Base-by-base conservation (phyloP, 2,113 vertebrate genomes). In the Sporophila hypoxantha region DNA sequence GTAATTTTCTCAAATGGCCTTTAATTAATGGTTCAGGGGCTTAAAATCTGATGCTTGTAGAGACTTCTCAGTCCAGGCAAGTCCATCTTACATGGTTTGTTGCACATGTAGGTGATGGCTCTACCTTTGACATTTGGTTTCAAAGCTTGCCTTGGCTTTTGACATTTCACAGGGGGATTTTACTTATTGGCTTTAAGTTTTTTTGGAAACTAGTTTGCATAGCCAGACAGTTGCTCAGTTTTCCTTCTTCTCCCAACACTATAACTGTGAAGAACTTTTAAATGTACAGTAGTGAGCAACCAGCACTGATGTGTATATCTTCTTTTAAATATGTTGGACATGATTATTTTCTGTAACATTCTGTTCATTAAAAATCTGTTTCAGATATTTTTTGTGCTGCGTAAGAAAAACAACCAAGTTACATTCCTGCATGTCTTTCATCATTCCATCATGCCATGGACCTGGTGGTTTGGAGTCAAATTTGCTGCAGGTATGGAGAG, bases 381-480 rank as follows among this genome's bases (percentile, higher is more conserved):
- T 95, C 95, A 99, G 99, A 75, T 99, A 75, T 99, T 99, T 98
- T 99, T 99, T 97, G 98, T 99, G 82, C 95, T 99, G 88, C 98
- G 99, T 94, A 99, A 99, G 96, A 99, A 98, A 95, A 98, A 97
- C 94, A 98, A 95, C 90, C 99, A 99, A 96, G 97, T 99, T 91
- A 99, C 98, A 55, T 99, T 99, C 93, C 98, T 99, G 88, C 99
- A 99, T 79, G 98, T 99, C 83, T 99, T 97, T 93, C 99, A 99
- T 97, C 99, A 99, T 94, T 98, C 99, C 42, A 98, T 99, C 94
- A 99, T 99, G 99, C 98, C 99, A 8, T 99, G 98, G 97, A 99
- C 98, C 92, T 99, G 99, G 99, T 99, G 99, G 99, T 99, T 99
- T 94, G 99, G 99, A 74, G 99, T 99, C 87, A 98, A 98, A 92